A percentile compares a stretch with the other conserved stretches of the same genome.
Conservation (phyloP, 2,888 invertebrate genomes). For the Clostera curtula region DNA sequence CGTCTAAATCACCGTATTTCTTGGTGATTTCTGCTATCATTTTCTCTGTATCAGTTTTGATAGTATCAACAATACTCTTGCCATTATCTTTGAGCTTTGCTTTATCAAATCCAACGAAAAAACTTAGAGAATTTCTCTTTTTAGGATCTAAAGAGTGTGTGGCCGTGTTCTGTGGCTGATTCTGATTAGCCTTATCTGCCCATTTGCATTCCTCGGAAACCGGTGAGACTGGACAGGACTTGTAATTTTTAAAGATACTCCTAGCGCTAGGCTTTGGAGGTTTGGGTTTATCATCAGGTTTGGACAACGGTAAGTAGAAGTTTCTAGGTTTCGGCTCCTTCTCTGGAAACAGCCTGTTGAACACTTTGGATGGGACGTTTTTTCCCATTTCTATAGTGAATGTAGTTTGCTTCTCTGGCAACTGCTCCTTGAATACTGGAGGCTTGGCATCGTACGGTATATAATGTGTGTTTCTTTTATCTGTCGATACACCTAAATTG, state of each 20-base stretch:
- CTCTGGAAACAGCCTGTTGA: slow-evolving; percentile 57
- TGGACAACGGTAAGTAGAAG: slow-evolving; percentile 54
- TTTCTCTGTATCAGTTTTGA: slow-evolving; percentile 77
- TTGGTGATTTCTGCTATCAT: slow-evolving; percentile 79
- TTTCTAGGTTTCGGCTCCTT: slow-evolving; percentile 53
- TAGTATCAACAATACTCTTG: slow-evolving; percentile 76
- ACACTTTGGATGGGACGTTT: slow-evolving; percentile 56
- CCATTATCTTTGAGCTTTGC: slow-evolving; percentile 60
- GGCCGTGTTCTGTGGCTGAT: slow-evolving; percentile 25
- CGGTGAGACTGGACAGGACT: slow-evolving; percentile 88
- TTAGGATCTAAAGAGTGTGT: slow-evolving; percentile 61
- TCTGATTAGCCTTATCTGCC: slow-evolving; percentile 58
- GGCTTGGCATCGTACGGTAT: slow-evolving; percentile 39
- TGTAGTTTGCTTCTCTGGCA: slow-evolving; percentile 38
- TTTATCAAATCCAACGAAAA: slow-evolving; percentile 77
- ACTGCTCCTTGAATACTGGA: slow-evolving; percentile 50
- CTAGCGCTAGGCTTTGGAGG: slow-evolving; percentile 51
- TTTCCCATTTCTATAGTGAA: slow-evolving; percentile 57
- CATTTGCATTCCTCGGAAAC: slow-evolving; percentile 86
- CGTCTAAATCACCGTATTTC: slow-evolving; percentile 78
- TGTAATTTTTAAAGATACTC: slow-evolving; percentile 79
- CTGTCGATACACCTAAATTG: slow-evolving; percentile 30
- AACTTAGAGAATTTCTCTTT: slow-evolving; percentile 78
- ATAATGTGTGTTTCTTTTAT: slow-evolving; percentile 37
- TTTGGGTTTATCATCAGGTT: slow-evolving; percentile 49